Conservation (phyloP, 2,797 vertebrate species). For the Falco columbarius region DNA sequence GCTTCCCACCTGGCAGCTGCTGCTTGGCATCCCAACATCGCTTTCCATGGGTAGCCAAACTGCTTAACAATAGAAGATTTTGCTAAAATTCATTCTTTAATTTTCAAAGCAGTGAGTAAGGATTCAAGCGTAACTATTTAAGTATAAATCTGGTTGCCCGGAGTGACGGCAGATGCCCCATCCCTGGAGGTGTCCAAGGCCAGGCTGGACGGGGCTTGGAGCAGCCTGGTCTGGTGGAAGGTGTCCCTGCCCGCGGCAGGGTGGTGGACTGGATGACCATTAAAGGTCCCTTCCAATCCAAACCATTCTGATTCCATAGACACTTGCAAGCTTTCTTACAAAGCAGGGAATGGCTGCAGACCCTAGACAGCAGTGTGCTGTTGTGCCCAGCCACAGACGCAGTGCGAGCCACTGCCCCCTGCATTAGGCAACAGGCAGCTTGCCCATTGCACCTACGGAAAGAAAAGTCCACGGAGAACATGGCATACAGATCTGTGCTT, state of each 20-base stretch:
- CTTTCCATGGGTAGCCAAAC: neutral
- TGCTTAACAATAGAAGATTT: neutral
- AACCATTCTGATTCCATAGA: neutral
- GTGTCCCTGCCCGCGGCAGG: neutral
- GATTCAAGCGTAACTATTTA: neutral
- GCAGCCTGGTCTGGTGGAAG: fast-evolving
- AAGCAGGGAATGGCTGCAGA: neutral
- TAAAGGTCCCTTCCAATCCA: neutral
- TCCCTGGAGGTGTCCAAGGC: neutral
- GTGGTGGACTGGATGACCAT: fast-evolving
- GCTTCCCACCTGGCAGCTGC: neutral
- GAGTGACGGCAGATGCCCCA: neutral
- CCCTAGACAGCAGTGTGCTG: neutral
- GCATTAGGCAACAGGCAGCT: neutral
- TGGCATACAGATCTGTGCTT: constrained; percentile 53
- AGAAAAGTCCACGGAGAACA: neutral
- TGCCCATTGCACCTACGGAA: neutral
- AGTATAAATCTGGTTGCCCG: neutral
- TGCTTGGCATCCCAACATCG: neutral
- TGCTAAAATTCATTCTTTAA: neutral
- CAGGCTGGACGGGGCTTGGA: fast-evolving
- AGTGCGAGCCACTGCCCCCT: neutral
- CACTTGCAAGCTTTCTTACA: neutral
- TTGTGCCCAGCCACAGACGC: neutral
- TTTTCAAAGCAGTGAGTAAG: neutral